These are phyloP conservation scores for Malacoctenus gilli DNA, from an alignment of 2,797 vertebrate genomes.

Conservation along the genomic window DNA sequence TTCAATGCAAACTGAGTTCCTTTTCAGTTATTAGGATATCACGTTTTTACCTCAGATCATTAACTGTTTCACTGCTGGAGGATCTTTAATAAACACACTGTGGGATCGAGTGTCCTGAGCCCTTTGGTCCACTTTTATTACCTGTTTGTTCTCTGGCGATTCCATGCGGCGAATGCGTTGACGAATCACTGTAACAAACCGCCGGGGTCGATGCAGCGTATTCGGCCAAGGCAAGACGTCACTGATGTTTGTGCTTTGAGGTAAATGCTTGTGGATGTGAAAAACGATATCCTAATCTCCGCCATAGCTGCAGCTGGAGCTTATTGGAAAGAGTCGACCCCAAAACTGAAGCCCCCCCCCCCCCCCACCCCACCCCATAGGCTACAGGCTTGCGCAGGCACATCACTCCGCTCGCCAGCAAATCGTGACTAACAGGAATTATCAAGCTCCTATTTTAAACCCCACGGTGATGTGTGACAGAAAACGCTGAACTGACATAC, in stretches of 20 bases:
- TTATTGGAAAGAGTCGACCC: constrained; percentile 5
- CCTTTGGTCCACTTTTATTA: too few relatives aligned
- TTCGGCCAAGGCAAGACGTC: constrained; percentile 36
- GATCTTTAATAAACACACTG: too few relatives aligned
- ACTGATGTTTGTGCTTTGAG: constrained; percentile 41
- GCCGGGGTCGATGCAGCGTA: too few relatives aligned
- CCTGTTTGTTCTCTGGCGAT: too few relatives aligned
- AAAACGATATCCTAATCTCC: constrained; percentile 25
- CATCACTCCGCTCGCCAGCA: constrained; percentile 27
- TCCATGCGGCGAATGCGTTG: too few relatives aligned
- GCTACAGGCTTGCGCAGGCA: background rate
- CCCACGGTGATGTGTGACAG: constrained; percentile 23
- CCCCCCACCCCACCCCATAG: background rate
- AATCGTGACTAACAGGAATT: constrained; percentile 29
- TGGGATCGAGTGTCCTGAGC: too few relatives aligned
- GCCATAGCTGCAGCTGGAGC: constrained; percentile 31
- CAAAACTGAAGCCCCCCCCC: too few relatives aligned
- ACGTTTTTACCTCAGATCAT: too few relatives aligned
- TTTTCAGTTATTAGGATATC: too few relatives aligned
- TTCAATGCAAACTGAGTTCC: too few relatives aligned
- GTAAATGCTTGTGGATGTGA: constrained; percentile 36
- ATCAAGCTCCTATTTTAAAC: constrained; percentile 38
- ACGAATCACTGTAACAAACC: too few relatives aligned
- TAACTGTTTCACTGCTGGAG: too few relatives aligned
- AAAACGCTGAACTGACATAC: constrained; percentile 46